Percentiles rank a stretch among this genome's conserved stretches.
These are phyloP conservation scores for Eristalinus aeneus DNA, from an alignment of 2,888 invertebrate species.

Conservation along the genomic window DNA sequence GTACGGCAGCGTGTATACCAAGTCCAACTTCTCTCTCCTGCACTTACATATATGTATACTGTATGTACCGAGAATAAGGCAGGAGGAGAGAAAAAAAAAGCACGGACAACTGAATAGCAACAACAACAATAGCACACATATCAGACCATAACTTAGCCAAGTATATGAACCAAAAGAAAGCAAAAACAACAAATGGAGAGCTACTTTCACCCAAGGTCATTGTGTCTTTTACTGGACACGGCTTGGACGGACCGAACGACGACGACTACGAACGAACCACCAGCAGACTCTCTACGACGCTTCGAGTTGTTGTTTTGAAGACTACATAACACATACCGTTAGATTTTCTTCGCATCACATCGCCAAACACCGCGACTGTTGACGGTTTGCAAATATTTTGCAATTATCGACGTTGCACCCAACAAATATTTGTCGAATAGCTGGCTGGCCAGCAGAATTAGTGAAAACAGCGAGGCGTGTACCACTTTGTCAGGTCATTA, in stretches of 20 bases:
- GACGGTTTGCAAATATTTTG: slow-evolving; percentile 51
- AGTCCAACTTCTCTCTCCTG: slow-evolving; percentile 3
- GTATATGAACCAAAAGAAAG: slow-evolving; percentile 62
- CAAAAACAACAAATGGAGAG: slow-evolving; percentile 72
- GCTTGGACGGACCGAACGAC: background rate
- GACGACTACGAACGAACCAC: background rate
- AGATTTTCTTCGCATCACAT: slow-evolving; percentile 24
- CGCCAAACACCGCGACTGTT: slow-evolving; percentile 21
- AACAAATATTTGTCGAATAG: slow-evolving; percentile 61
- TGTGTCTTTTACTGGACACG: slow-evolving; percentile 73
- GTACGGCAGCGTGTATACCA: background rate
- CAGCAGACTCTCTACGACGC: background rate
- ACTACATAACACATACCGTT: slow-evolving; percentile 35
- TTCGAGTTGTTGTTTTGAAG: slow-evolving; percentile 8
- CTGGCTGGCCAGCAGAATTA: slow-evolving; percentile 33
- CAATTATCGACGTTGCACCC: slow-evolving; percentile 45
- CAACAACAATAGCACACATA: slow-evolving; percentile 30
- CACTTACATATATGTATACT: slow-evolving; percentile 7
- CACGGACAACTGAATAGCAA: background rate
- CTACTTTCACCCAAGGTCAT: slow-evolving; percentile 75
- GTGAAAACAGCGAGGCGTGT: slow-evolving; percentile 29
- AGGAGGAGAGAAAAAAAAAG: background rate
- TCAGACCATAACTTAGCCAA: slow-evolving; percentile 42
- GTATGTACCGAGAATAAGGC: background rate
- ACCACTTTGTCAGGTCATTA: too few relatives aligned